Evolutionary conservation across 35 echinoderm and acorn worm species (phyloP).

Genomic region (Lytechinus variegatus): DNA sequence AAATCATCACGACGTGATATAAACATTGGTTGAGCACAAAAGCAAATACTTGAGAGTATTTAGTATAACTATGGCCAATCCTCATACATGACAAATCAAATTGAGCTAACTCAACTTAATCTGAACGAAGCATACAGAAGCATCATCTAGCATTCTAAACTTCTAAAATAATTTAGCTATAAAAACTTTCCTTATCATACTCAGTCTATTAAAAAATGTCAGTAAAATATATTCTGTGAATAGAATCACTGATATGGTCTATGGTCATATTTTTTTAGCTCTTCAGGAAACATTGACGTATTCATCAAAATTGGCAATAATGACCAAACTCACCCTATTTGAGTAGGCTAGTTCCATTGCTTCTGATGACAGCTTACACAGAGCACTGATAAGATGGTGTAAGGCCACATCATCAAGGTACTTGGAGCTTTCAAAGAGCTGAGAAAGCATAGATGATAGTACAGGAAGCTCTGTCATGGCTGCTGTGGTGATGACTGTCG

Average conservation of each 20-base stretch:
- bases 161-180: neutral
- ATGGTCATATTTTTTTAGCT: too few species aligned
- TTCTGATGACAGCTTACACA: slow-evolving; percentile 94
- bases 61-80: neutral
- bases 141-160: slow-evolving; percentile 91
- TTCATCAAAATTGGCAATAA: neutral
- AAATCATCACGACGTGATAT: neutral
- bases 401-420: slow-evolving; percentile 97
- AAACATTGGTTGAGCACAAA: neutral
- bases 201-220: too few species aligned
- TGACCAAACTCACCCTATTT: slow-evolving; percentile 71
- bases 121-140: slow-evolving; percentile 65
- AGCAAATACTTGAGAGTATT: neutral
- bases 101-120: neutral
- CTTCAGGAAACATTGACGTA: slow-evolving; percentile 64
- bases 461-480: slow-evolving; percentile 96
- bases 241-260: slow-evolving; percentile 93
- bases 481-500: slow-evolving; percentile 96
- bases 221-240: slow-evolving; percentile 17
- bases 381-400: slow-evolving; percentile 96
- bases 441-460: slow-evolving; percentile 89
- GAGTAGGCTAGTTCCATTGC: slow-evolving; percentile 95
- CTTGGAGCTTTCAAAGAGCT: slow-evolving; percentile 97
- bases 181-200: too few species aligned
- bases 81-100: too few species aligned